phyloP scores from a whole-genome alignment of 2,113 vertebrate genomes.

The Mohoua ochrocephala region DNA sequence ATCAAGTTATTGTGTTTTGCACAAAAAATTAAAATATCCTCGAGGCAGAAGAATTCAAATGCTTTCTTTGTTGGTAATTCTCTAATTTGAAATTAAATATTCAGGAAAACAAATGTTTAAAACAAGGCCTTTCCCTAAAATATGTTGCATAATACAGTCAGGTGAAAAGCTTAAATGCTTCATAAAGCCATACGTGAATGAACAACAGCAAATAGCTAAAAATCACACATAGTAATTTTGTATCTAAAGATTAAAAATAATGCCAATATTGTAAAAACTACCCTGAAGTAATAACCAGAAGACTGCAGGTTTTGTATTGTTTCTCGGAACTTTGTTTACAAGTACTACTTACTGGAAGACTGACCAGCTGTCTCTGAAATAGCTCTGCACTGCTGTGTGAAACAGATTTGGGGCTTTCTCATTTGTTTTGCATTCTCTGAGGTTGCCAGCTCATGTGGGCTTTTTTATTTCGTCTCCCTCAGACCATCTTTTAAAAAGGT shows the following conservation, averaged over 20 bases:
- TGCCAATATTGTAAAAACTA: not conserved
- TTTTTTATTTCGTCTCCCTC: not conserved
- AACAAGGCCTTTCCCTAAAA: not conserved
- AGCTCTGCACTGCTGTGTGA: not conserved
- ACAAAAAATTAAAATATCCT: not conserved
- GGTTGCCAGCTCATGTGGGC: not conserved
- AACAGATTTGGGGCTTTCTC: not conserved
- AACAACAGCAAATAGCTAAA: not conserved
- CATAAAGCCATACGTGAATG: not conserved
- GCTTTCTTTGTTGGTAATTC: not conserved
- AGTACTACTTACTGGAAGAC: not conserved
- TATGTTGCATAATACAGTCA: not conserved
- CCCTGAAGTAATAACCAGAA: not conserved
- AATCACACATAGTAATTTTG: not conserved
- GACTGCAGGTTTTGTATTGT: not conserved
- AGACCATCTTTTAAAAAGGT: not conserved
- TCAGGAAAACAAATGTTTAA: not conserved
- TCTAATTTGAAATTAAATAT: not conserved
- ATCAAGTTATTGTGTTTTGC: not conserved
- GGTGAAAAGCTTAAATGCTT: not conserved
- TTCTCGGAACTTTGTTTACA: not conserved
- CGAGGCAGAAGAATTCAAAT: not conserved
- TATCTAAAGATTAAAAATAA: not conserved
- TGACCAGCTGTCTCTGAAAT: not conserved
- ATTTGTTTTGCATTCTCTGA: not conserved